Percentiles rank a stretch among this genome's conserved stretches.
Conservation (phyloP, 2,888 invertebrate species). For the Agonum fuliginosum region DNA sequence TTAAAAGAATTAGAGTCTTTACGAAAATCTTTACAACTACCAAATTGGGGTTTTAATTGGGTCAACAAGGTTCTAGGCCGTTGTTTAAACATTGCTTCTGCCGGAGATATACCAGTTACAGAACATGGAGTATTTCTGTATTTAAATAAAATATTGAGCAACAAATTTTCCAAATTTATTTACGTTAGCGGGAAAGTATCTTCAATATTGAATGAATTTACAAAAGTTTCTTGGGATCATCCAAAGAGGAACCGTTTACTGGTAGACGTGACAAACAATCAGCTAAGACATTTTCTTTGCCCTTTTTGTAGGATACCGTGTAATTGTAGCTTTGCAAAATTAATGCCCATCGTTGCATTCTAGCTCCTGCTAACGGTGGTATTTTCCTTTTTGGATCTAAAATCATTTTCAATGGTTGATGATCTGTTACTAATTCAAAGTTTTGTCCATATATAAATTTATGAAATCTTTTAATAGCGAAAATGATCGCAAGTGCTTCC, state of each 20-base stretch:
- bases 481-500: constrained; percentile 65
- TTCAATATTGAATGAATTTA: neutral
- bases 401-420: constrained; percentile 61
- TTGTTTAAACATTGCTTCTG: too few relatives aligned
- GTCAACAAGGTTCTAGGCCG: too few relatives aligned
- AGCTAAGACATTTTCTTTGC: constrained; percentile 8
- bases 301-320: neutral
- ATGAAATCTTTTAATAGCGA: constrained; percentile 69
- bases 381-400: constrained; percentile 62
- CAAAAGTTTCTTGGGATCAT: neutral
- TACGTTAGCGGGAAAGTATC: neutral
- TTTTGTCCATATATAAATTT: constrained; percentile 69
- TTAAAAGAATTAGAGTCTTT: too few relatives aligned
- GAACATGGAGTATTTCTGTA: too few relatives aligned
- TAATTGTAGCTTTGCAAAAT: constrained; percentile 17
- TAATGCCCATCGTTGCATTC: constrained; percentile 31
- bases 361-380: constrained; percentile 51
- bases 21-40: too few relatives aligned
- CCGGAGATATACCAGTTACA: too few relatives aligned
- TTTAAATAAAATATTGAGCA: too few relatives aligned
- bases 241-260: constrained; percentile 8
- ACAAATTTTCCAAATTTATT: too few relatives aligned
- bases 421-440: constrained; percentile 63
- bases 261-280: constrained; percentile 48
- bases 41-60: too few relatives aligned